These are phyloP conservation scores for Scaptomyza parva DNA, from an alignment of 2,888 invertebrate species.

Conservation along the genomic window DNA sequence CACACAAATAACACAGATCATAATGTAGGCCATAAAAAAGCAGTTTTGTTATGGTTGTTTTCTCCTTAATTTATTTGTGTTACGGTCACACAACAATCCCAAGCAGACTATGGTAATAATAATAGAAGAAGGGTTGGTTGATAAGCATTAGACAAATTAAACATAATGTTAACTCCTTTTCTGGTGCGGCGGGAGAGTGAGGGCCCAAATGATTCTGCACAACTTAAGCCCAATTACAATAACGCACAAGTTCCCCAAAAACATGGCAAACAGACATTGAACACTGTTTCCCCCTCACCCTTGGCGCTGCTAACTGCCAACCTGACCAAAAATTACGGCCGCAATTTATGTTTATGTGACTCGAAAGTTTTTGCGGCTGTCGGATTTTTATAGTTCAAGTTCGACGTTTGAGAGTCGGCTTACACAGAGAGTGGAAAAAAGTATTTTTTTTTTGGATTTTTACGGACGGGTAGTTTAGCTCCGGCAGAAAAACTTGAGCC, in stretches of 20 bases:
- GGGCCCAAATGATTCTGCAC: slow-evolving; percentile 32
- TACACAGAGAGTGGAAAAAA: slow-evolving; percentile 25
- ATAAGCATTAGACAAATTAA: slow-evolving; percentile 72
- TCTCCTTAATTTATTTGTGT: slow-evolving; percentile 42
- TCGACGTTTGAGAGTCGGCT: slow-evolving; percentile 52
- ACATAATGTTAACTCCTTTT: slow-evolving; percentile 65
- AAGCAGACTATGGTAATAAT: slow-evolving; percentile 16
- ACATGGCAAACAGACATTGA: slow-evolving; percentile 36
- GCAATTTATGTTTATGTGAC: slow-evolving; percentile 81
- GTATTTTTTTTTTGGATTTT: slow-evolving; percentile 61
- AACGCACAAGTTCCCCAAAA: slow-evolving; percentile 37
- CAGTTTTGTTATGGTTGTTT: slow-evolving; percentile 30
- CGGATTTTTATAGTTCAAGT: slow-evolving; percentile 76
- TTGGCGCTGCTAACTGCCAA: slow-evolving; percentile 26
- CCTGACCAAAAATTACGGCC: slow-evolving; percentile 75
- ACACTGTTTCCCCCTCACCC: slow-evolving; percentile 9
- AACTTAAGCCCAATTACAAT: slow-evolving; percentile 63
- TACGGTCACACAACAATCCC: slow-evolving; percentile 20
- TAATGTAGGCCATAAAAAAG: slow-evolving; percentile 33
- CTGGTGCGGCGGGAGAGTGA: background rate
- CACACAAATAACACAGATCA: slow-evolving; percentile 29
- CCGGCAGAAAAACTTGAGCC: slow-evolving; percentile 50
- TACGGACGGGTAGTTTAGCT: slow-evolving; percentile 58
- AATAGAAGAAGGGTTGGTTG: slow-evolving; percentile 43
- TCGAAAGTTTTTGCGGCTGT: slow-evolving; percentile 62